These are phyloP conservation scores for Shargacucullia verbasci DNA, from an alignment of 2,888 invertebrate species.

Conservation along the genomic window DNA sequence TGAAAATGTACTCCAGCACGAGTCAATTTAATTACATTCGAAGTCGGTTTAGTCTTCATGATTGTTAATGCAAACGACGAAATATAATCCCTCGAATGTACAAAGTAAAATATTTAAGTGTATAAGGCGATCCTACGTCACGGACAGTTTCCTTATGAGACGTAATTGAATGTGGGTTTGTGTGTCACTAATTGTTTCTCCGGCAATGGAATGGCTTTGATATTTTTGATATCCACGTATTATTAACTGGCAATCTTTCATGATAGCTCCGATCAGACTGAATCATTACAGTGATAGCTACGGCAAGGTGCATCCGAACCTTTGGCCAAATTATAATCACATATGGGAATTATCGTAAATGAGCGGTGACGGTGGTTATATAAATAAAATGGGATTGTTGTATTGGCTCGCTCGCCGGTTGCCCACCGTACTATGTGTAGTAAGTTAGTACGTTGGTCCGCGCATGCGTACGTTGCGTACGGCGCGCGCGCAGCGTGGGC, in stretches of 20 bases:
- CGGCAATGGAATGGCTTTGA: slow-evolving; percentile 17
- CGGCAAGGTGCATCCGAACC: slow-evolving; percentile 27
- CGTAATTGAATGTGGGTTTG: slow-evolving; percentile 38
- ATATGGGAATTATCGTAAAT: slow-evolving; percentile 42
- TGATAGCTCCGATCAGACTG: slow-evolving; percentile 17
- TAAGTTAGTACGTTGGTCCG: slow-evolving; percentile 19
- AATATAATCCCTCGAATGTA: slow-evolving; percentile 1
- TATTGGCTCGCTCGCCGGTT: slow-evolving; percentile 28
- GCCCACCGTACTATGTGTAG: slow-evolving; percentile 38
- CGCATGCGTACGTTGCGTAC: slow-evolving; percentile 27
- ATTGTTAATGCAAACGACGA: too few species aligned
- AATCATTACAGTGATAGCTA: slow-evolving; percentile 26
- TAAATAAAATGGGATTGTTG: slow-evolving; percentile 36
- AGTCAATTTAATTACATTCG: slow-evolving; percentile 1
- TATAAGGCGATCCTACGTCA: slow-evolving; percentile 19
- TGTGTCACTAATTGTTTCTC: slow-evolving; percentile 28
- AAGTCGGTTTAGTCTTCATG: slow-evolving; percentile 7
- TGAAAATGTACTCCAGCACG: slow-evolving; percentile 4
- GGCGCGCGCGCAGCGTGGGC: slow-evolving; percentile 7
- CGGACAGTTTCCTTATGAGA: slow-evolving; percentile 10
- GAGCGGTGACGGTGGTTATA: slow-evolving; percentile 36
- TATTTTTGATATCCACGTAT: neutral
- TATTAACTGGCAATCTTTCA: slow-evolving; percentile 13
- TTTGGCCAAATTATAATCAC: slow-evolving; percentile 35
- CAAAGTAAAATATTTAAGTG: slow-evolving; percentile 9